Conservation (phyloP, 2,888 invertebrate species). For the Boloria euphrosyne region DNA sequence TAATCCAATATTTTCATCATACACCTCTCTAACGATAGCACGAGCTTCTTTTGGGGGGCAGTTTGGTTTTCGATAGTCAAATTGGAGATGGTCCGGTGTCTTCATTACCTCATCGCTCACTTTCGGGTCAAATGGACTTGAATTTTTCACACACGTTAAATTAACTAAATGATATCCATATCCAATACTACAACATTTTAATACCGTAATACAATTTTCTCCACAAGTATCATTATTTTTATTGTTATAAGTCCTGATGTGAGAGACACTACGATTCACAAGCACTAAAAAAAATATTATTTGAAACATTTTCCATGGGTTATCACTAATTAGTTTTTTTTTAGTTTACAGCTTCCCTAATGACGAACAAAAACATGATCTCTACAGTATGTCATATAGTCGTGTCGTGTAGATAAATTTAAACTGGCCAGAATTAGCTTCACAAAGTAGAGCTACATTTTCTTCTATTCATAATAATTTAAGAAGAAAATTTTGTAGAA, state of each 20-base stretch:
- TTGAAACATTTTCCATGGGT: not conserved
- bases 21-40: not conserved
- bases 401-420: no score
- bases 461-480: no score
- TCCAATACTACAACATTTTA: slow-evolving; percentile 10
- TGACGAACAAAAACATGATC: not conserved
- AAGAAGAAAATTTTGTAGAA: no score
- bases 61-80: not conserved
- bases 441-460: not conserved
- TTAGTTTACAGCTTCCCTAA: not conserved
- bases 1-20: slow-evolving; percentile 1
- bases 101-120: not conserved
- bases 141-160: slow-evolving; percentile 4
- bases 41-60: not conserved
- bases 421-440: not conserved
- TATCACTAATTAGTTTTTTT: not conserved
- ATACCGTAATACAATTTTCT: not conserved
- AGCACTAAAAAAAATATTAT: slow-evolving; percentile 1
- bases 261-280: not conserved
- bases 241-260: not conserved
- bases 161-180: not conserved
- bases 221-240: not conserved
- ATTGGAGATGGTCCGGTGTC: not conserved
- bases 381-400: no score
- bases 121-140: slow-evolving; percentile 4